Conservation (phyloP, 2,113 vertebrate species). For the Dicentrarchus labrax region DNA sequence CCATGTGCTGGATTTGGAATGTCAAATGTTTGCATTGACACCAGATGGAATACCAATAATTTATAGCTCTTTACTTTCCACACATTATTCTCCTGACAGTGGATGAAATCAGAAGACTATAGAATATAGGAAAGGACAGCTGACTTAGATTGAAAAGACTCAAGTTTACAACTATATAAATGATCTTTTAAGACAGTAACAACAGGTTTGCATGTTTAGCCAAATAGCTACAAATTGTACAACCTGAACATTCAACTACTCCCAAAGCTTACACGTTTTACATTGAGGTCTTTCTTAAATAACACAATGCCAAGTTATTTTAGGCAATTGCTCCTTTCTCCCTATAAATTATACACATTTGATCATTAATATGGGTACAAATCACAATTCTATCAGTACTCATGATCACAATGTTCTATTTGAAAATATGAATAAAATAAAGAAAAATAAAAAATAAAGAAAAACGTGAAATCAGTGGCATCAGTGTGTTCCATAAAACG, state of each 20-base stretch:
- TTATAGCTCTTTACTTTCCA: slow-evolving; percentile 22
- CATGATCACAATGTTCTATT: background rate
- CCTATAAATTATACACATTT: background rate
- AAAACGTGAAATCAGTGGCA: background rate
- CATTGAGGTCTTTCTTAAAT: no score
- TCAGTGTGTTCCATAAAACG: background rate
- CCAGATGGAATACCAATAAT: slow-evolving; percentile 46
- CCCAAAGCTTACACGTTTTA: background rate
- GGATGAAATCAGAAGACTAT: background rate
- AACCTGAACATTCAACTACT: background rate
- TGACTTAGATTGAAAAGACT: background rate
- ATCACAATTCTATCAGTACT: background rate
- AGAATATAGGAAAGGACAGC: no score
- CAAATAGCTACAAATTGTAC: background rate
- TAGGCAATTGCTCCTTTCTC: background rate
- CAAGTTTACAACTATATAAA: background rate
- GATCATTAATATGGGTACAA: no score
- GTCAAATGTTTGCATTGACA: background rate
- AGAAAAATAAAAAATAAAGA: no score
- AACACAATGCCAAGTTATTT: background rate
- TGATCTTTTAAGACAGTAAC: background rate
- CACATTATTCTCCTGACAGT: slow-evolving; percentile 31
- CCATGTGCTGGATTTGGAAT: slow-evolving; percentile 24
- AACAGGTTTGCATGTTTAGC: background rate
- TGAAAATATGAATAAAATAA: no score